phyloP scores from a whole-genome alignment of 2,113 vertebrate genomes.

The Nanorana parkeri region DNA sequence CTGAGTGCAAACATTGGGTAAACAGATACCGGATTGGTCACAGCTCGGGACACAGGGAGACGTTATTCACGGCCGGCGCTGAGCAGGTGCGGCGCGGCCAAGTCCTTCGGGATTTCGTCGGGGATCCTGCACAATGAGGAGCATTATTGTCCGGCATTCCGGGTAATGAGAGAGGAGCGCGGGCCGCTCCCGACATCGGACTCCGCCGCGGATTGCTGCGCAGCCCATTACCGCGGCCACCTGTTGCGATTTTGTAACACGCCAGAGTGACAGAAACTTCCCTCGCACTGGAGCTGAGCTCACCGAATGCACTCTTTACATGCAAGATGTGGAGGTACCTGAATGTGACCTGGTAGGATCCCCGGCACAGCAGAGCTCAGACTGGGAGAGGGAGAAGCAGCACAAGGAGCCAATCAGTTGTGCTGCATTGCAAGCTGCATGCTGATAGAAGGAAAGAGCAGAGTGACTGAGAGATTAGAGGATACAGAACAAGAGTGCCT shows the following conservation, averaged over 20 bases:
- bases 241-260: constrained; percentile 26
- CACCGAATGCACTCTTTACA: no score
- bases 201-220: constrained; percentile 18
- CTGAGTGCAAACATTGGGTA: constrained; percentile 53
- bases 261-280: no score
- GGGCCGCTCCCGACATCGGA: constrained; percentile 28
- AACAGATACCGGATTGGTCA: constrained; percentile 48
- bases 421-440: no score
- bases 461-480: no score
- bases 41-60: constrained; percentile 39
- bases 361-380: no score
- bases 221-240: constrained; percentile 44
- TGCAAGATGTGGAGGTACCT: no score
- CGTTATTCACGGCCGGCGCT: constrained; percentile 47
- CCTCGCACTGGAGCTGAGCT: no score
- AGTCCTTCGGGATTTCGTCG: constrained; percentile 42
- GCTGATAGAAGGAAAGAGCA: no score
- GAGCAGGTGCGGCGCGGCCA: constrained; percentile 40
- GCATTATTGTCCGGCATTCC: constrained; percentile 51
- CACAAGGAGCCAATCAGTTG: no score
- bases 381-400: no score
- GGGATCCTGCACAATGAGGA: constrained; percentile 52
- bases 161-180: constrained; percentile 52
- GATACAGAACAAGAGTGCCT: no score
- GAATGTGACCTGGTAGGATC: no score